Conservation (phyloP, 2,113 vertebrate species). For the Pachyramphus minor region DNA sequence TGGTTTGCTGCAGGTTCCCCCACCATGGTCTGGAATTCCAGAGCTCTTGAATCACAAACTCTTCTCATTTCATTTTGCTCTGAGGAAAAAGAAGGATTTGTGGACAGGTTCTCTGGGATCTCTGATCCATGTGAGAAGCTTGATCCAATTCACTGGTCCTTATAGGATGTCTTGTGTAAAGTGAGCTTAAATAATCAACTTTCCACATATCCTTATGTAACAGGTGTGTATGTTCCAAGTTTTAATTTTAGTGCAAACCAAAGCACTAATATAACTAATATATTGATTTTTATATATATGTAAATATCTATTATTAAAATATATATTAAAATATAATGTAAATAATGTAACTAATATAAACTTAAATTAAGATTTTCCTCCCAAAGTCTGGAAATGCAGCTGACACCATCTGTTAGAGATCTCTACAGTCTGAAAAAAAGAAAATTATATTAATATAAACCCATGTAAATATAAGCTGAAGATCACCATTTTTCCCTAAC, state of each 20-base stretch:
- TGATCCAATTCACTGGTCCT: neutral
- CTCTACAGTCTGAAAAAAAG: neutral
- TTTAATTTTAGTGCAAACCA: neutral
- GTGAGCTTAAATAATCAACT: neutral
- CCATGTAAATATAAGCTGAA: neutral
- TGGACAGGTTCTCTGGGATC: neutral
- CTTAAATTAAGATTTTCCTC: neutral
- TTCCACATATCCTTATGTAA: neutral
- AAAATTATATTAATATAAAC: neutral
- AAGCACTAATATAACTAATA: neutral
- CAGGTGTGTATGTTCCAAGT: neutral
- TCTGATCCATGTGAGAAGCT: neutral
- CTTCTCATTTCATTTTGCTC: neutral
- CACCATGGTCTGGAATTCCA: neutral
- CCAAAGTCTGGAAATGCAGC: neutral
- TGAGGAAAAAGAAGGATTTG: neutral
- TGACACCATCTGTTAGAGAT: neutral
- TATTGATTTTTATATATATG: too few species aligned
- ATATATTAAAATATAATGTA: too few species aligned
- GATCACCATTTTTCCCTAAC: neutral
- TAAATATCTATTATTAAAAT: too few species aligned
- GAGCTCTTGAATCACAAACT: neutral
- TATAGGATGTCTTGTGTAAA: neutral
- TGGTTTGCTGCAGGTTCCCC: neutral
- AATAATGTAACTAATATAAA: neutral